Evolutionary conservation across 2,888 invertebrate genomes (phyloP).

Genomic region (Oscheius sp.): DNA sequence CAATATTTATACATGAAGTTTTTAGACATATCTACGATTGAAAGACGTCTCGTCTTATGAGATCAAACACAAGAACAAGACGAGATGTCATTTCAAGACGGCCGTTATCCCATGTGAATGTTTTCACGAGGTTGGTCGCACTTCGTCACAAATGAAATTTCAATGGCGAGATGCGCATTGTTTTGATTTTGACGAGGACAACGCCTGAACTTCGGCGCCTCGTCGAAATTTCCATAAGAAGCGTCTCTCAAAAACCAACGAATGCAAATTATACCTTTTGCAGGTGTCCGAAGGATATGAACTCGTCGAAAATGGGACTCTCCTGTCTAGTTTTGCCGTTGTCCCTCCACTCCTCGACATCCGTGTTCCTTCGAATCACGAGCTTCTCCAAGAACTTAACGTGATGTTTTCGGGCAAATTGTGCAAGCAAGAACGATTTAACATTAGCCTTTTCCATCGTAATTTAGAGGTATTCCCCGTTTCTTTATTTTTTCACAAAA

Average conservation of each 20-base stretch:
- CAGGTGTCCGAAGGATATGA: slow-evolving; percentile 49
- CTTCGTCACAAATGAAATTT: neutral
- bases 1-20: neutral
- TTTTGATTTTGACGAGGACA: neutral
- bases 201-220: slow-evolving; percentile 1
- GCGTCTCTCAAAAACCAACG: neutral
- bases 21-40: slow-evolving; percentile 30
- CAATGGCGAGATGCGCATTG: neutral
- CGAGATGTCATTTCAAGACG: slow-evolving; percentile 54
- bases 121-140: slow-evolving; percentile 25
- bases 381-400: slow-evolving; percentile 54
- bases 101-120: slow-evolving; percentile 56
- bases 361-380: slow-evolving; percentile 49
- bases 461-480: slow-evolving; percentile 50
- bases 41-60: slow-evolving; percentile 40
- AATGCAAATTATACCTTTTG: slow-evolving; percentile 10
- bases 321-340: slow-evolving; percentile 49
- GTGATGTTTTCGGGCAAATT: slow-evolving; percentile 49
- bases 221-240: slow-evolving; percentile 5
- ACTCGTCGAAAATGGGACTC: slow-evolving; percentile 44
- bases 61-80: slow-evolving; percentile 47
- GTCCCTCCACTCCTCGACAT: slow-evolving; percentile 50
- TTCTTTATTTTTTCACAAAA: slow-evolving; percentile 10
- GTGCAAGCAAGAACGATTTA: slow-evolving; percentile 47
- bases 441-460: slow-evolving; percentile 45